A percentile compares a stretch with the other conserved stretches of the same genome.
Evolutionary conservation across 2,888 invertebrate species (phyloP).

Genomic region (Vanessa cardui): DNA sequence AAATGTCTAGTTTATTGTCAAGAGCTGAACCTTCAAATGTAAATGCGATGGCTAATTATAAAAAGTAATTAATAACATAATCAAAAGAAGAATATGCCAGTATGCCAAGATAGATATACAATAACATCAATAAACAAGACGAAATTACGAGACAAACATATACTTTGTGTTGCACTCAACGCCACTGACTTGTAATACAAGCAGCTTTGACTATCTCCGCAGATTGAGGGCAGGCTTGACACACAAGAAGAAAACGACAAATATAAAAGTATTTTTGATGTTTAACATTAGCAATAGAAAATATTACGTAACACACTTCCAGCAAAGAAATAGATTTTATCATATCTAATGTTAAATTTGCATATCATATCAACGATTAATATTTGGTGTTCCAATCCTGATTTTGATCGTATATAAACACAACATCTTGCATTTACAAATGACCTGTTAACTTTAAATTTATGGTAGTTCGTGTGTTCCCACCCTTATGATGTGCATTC

Average conservation of each 20-base stretch:
- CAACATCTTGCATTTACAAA: background rate
- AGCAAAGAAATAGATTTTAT: no score
- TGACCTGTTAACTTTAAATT: background rate
- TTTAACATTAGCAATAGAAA: no score
- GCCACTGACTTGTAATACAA: conserved; percentile 28
- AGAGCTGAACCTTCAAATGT: background rate
- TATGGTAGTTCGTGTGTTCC: conserved; percentile 2
- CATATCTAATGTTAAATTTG: no score
- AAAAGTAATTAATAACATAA: conserved; percentile 19
- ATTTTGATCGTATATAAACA: background rate
- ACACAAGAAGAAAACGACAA: conserved; percentile 7
- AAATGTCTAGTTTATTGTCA: no score
- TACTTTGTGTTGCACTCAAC: conserved; percentile 29
- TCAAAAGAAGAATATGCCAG: conserved; percentile 23
- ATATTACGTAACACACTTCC: no score
- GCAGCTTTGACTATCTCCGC: conserved; percentile 54
- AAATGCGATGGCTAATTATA: background rate
- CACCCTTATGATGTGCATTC: conserved; percentile 41
- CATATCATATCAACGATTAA: no score
- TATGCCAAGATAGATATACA: conserved; percentile 28
- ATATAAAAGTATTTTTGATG: no score
- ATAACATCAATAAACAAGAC: conserved; percentile 29
- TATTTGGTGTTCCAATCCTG: no score
- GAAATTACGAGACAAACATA: conserved; percentile 31
- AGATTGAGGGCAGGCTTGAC: conserved; percentile 30